Conservation (phyloP, 2,797 vertebrate species). For the Mallotus villosus region DNA sequence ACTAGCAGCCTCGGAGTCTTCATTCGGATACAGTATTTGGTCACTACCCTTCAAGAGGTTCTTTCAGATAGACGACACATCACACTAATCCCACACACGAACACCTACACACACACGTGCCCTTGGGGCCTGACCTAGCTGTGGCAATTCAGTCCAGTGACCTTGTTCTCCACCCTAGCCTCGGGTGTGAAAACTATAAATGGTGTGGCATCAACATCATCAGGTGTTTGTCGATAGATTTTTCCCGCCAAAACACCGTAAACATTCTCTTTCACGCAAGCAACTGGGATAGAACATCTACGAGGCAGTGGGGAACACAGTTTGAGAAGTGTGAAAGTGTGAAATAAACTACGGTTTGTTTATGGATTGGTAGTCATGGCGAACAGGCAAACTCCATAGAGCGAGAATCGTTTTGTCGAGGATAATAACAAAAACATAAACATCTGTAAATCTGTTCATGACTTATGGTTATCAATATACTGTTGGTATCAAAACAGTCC, state of each 20-base stretch:
- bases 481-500: too few relatives aligned
- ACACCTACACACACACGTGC: neutral
- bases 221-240: slow-evolving; percentile 19
- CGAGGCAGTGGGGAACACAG: neutral
- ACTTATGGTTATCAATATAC: too few relatives aligned
- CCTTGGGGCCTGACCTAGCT: neutral
- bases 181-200: slow-evolving; percentile 17
- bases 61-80: too few relatives aligned
- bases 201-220: neutral
- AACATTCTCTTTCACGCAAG: neutral
- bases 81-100: neutral
- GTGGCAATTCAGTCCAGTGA: slow-evolving; percentile 42
- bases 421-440: neutral
- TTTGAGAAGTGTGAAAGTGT: neutral
- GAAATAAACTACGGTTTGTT: neutral
- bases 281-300: neutral
- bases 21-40: too few relatives aligned
- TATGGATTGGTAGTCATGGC: neutral
- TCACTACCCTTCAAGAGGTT: too few relatives aligned
- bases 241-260: neutral
- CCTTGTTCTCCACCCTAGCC: slow-evolving; percentile 26
- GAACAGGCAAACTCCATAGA: neutral
- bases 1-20: too few relatives aligned
- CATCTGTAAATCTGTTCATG: too few relatives aligned
- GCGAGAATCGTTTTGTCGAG: neutral